A percentile compares a stretch with the other conserved stretches of the same genome.
phyloP scores from a whole-genome alignment of 1,140 invertebrate species.

The Arion vulgaris region DNA sequence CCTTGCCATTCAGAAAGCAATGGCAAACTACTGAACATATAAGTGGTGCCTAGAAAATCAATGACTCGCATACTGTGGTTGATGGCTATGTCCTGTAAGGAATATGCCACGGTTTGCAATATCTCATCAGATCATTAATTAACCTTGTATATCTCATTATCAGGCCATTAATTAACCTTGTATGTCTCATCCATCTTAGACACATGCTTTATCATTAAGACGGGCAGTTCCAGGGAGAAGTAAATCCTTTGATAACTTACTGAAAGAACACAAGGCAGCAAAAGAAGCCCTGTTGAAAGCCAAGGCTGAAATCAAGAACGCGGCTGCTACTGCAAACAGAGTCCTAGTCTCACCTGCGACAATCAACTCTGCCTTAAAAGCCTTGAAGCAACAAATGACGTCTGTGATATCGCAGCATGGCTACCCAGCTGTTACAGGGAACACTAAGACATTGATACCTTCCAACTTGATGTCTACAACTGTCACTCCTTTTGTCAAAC shows the following conservation, averaged over 20 bases:
- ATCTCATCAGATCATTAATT: no score
- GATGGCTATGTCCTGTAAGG: no score
- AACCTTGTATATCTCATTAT: no score
- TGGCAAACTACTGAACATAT: no score
- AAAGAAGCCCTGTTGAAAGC: slow-evolving; percentile 67
- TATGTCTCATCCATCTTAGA: slow-evolving; percentile 63
- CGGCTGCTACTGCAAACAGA: slow-evolving; percentile 28
- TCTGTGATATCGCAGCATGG: neutral
- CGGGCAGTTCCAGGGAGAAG: slow-evolving; percentile 82
- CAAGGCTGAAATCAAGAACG: slow-evolving; percentile 56
- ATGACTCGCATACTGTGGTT: no score
- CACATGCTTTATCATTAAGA: slow-evolving; percentile 83
- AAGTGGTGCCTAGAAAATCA: no score
- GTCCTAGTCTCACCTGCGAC: slow-evolving; percentile 3
- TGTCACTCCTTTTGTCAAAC: slow-evolving; percentile 23
- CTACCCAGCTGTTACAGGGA: neutral
- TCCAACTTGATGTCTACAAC: neutral
- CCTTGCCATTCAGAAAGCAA: no score
- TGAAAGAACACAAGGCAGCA: slow-evolving; percentile 82
- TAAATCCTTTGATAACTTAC: slow-evolving; percentile 85
- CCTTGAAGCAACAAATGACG: slow-evolving; percentile 13
- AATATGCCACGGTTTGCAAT: no score
- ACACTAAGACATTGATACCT: neutral
- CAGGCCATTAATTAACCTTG: slow-evolving; percentile 44
- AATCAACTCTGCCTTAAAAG: slow-evolving; percentile 4